These are phyloP conservation scores for Corythornis vintsioides DNA, from an alignment of 2,113 vertebrate species.

Conservation along the genomic window DNA sequence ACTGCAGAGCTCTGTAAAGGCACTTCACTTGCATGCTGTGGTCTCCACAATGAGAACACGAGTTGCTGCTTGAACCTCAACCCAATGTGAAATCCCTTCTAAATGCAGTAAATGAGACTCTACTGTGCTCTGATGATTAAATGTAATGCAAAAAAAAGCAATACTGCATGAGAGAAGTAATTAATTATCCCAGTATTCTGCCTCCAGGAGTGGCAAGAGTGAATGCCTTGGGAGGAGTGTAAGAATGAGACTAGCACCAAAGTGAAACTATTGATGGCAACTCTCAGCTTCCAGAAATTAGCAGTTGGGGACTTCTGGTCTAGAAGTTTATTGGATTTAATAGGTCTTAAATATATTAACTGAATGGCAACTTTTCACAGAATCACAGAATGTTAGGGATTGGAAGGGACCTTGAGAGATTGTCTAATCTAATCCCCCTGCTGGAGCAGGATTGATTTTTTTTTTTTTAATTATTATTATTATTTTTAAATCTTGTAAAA, in stretches of 20 bases:
- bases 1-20: neutral
- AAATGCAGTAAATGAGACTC: neutral
- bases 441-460: too few species aligned
- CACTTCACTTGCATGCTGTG: neutral
- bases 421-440: too few species aligned
- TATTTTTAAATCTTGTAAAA: neutral
- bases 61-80: neutral
- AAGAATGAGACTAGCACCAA: neutral
- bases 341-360: neutral
- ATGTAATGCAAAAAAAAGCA: neutral
- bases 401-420: too few species aligned
- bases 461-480: too few species aligned
- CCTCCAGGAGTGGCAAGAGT: neutral
- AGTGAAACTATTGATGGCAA: neutral
- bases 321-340: neutral
- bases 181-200: neutral
- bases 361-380: neutral
- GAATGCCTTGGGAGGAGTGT: fast-evolving
- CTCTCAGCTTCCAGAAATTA: neutral
- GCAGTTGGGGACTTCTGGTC: neutral
- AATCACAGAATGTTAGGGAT: too few species aligned
- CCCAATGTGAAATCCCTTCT: neutral
- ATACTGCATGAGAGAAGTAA: neutral
- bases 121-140: neutral
- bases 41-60: neutral